Evolutionary conservation across 2,113 vertebrate genomes (phyloP), one percentile per base, ranked within the genome.

Genomic region (Lampris incognitus): DNA sequence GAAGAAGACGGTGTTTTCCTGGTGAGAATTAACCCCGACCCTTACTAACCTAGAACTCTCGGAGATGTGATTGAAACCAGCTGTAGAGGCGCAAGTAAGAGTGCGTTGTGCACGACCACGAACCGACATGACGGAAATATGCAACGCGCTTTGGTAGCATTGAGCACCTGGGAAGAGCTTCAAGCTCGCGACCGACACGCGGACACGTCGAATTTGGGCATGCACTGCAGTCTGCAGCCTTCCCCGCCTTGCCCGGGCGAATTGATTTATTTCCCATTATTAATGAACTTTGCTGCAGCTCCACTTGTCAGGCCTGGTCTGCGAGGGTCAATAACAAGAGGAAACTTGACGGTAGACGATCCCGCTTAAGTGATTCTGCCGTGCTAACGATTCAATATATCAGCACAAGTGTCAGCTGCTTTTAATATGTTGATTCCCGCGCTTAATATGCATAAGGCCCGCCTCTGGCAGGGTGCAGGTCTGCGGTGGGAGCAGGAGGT

Each of bases 211-310:
- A 66, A 54, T 52, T 2, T 5, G 42, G 5, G 51, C 48, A 4
- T n/a, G 61, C 68, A 91, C 94, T 62, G 70, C 62, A 84, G 92
- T 54, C 83, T 58, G 79, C 60, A 13, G 74, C 92, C 87, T 92
- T 95, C 95, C 24, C 93, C 91, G 93, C 91, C 92, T 93, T 96
- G 95, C 96, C 93, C 94, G 79, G 78, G 93, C 92, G 85, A 94
- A 97, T 97, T 97, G 97, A 97, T 98, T 97, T 96, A 97, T 96
- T 95, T 93, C 96, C 94, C 95, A 95, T 98, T 97, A 97, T 99
- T 99, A 99, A 98, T 99, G 97, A 97, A 98, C 96, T 98, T 98
- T 98, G 95, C 93, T 88, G 95, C 95, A 95, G 95, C 93, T 95
- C 93, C 84, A 95, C 95, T 96, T 97, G 97, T 98, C 97, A 97